Base-by-base conservation (phyloP, 1,140 invertebrate genomes). In the Drosophila lacteicornis region DNA sequence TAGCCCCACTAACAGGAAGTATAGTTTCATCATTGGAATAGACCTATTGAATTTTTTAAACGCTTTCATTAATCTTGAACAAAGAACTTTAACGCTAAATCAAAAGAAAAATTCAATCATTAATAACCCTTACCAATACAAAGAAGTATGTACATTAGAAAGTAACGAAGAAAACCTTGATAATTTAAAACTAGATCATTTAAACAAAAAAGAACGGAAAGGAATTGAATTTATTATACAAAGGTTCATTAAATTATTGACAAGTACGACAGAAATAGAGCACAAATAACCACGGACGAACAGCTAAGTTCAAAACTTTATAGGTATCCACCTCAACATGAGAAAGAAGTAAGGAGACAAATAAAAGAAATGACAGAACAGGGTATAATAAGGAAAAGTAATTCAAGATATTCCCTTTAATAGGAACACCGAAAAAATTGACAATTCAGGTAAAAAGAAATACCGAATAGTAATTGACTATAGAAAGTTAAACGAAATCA, bases 381-480 rank as follows among this genome's bases (percentile, higher is more conserved):
- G 19, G 19, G 19, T 19, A 19, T 19, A 19, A 19, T 19, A 19
- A 19, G 19, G 19, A 19, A 19, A 19, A 19, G 19, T 19, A 19
- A 19, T 19, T 19, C 19, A 19, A 19, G 19, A 19, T 19, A 19
- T 19, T 19, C 19, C 19, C 19, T 19, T 19, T 19, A 19, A 19
- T 19, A 19, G 19, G 19, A 19, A 19, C 1, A 19, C 19, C 19
- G 61, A 27, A 27, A 27, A 27, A 27, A 4, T 27, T 27, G 25
- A 27, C 25, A 60, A 60, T 30, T 47, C 57, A 22, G 43, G 57
- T 13, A 45, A 45, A 33, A 60, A 30, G 12, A 60, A 63, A 25
- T 56, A 56, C 30, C 15, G 73, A n/a, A 46, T 75, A 49, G 51
- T 67, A 51, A 51, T 65, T 45, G 43, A 45, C 17, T 19, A 45